Evolutionary conservation across 2,113 vertebrate genomes (phyloP), one percentile per base, ranked within the genome.

Genomic region (Protomyctophum bolini): DNA sequence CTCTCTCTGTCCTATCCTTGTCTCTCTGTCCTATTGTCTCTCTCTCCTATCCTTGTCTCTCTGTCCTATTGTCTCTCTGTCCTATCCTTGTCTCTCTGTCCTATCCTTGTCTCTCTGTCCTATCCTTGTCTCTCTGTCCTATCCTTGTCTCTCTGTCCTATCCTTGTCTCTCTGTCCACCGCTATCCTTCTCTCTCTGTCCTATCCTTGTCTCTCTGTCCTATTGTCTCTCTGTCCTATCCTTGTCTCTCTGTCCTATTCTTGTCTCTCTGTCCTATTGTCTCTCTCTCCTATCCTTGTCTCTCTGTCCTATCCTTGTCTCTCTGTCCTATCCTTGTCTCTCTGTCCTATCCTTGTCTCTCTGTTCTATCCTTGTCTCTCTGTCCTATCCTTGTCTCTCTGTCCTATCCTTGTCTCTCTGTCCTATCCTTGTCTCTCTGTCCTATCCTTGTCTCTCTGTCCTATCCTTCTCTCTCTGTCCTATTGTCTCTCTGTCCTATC

Each of bases 61-160:
- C 7, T 85, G 83, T 82, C 47, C 15, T n/a, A 29, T n/a, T n/a
- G n/a, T n/a, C n/a, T n/a, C 21, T 21, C 21, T 21, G 21, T 21
- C 21, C 21, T 41, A 41, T 41, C 5, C 33, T 41, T 2, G 33
- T 58, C 21, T 58, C 7, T 21, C 21, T 21, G 21, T 21, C 21
- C 21, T 41, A 41, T 41, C 5, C 33, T 41, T 2, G 33, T 58
- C 21, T 58, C 7, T n/a, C n/a, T n/a, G n/a, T n/a, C n/a, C n/a
- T 33, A 33, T 33, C 33, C 33, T 33, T 33, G 33, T 33, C 33
- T 33, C 33, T 33, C n/a, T n/a, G n/a, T n/a, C n/a, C n/a, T n/a
- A n/a, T n/a, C n/a, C n/a, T n/a, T n/a, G n/a, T n/a, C n/a, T n/a
- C n/a, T 21, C 21, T 21, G 21, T 21, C 21, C 21, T 41, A 41